phyloP scores from a whole-genome alignment of 1,140 invertebrate species.

The Drosophila aff. region DNA sequence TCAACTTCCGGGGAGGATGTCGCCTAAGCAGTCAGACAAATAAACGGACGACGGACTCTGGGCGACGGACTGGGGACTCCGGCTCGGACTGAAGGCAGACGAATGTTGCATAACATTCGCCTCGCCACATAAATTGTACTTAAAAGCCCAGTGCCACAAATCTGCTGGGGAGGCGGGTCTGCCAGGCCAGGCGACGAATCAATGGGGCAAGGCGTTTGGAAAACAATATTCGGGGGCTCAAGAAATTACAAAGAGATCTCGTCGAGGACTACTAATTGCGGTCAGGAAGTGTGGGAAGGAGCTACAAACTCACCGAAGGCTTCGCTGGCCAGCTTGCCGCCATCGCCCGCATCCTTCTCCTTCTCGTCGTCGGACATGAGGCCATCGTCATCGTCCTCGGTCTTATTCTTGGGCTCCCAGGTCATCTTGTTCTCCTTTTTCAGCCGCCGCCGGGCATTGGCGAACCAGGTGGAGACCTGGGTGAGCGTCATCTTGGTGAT shows the following conservation, averaged over 20 bases:
- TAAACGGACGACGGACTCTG: constrained; percentile 61
- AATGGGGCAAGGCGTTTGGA: constrained; percentile 49
- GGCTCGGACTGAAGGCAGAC: constrained; percentile 40
- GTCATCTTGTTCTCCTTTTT: constrained; percentile 99
- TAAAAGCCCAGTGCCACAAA: constrained; percentile 81
- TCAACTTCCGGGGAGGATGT: constrained; percentile 81
- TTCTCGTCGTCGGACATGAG: constrained; percentile 94
- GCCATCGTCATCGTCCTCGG: constrained; percentile 95
- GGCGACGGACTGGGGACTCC: constrained; percentile 35
- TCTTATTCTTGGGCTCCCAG: constrained; percentile 97
- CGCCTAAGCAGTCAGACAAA: constrained; percentile 81
- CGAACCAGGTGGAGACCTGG: constrained; percentile 98
- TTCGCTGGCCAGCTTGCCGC: constrained; percentile 85
- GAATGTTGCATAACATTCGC: constrained; percentile 80
- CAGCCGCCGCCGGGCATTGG: constrained; percentile 94
- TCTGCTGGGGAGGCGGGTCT: constrained; percentile 47
- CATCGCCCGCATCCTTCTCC: constrained; percentile 88
- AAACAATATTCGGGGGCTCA: constrained; percentile 48
- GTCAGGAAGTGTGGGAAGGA: constrained; percentile 22
- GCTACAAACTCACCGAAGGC: constrained; percentile 58
- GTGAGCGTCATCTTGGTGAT: constrained; percentile 98
- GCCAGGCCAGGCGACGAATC: constrained; percentile 53
- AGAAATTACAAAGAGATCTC: constrained; percentile 43
- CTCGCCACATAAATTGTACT: constrained; percentile 84
- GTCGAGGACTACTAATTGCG: constrained; percentile 35